Evolutionary conservation across 2,113 vertebrate species (phyloP).

Genomic region (Ceuthmochares aereus): DNA sequence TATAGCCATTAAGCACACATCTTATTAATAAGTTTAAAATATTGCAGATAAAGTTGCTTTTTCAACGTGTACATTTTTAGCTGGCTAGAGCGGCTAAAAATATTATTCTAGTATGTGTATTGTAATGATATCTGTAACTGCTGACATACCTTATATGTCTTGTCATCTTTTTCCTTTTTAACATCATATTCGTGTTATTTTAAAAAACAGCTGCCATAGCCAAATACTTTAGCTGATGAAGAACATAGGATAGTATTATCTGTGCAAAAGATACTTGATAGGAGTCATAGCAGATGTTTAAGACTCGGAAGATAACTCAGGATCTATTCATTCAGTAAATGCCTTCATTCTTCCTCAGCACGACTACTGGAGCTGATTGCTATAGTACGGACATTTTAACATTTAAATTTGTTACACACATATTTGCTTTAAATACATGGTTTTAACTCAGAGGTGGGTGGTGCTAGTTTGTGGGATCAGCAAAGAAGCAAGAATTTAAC

Average conservation of each 20-base stretch:
- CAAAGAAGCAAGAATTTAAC: slow-evolving; percentile 50
- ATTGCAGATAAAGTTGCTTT: not conserved
- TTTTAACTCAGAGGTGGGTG: slow-evolving; percentile 22
- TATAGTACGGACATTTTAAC: not conserved
- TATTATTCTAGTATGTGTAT: not conserved
- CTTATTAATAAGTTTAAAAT: not conserved
- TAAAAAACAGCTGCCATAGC: slow-evolving; percentile 67
- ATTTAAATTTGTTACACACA: slow-evolving; percentile 11
- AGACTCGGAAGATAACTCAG: slow-evolving; percentile 61
- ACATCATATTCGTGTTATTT: slow-evolving; percentile 62
- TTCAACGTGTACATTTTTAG: not conserved
- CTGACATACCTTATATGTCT: slow-evolving; percentile 30
- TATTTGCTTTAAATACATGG: slow-evolving; percentile 51
- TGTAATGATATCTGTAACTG: not conserved
- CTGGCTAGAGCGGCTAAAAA: not conserved
- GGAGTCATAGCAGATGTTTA: slow-evolving; percentile 69
- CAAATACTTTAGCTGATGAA: slow-evolving; percentile 71
- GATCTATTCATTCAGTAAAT: slow-evolving; percentile 76
- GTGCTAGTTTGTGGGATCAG: slow-evolving; percentile 48
- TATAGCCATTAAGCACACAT: not conserved
- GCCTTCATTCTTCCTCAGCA: slow-evolving; percentile 61
- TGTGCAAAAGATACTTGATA: slow-evolving; percentile 73
- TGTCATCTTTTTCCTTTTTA: slow-evolving; percentile 59
- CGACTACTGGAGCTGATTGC: slow-evolving; percentile 11
- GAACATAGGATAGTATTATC: slow-evolving; percentile 69